phyloP scores from a whole-genome alignment of 2,888 invertebrate species.

The Morpho helenor region DNA sequence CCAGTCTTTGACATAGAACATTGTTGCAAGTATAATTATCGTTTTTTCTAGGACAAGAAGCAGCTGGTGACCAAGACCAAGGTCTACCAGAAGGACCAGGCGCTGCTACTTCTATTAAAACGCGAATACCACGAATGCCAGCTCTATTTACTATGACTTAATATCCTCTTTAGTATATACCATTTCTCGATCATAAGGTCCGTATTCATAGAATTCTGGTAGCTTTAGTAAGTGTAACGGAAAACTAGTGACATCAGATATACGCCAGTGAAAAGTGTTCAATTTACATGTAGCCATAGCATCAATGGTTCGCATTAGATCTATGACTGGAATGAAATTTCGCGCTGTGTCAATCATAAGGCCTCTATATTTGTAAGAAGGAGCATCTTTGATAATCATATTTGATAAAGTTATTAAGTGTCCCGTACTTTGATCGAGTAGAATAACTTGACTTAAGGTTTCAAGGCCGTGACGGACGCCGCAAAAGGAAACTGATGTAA shows the following conservation, averaged over 20 bases:
- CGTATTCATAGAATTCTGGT: conserved; percentile 86
- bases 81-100: conserved; percentile 92
- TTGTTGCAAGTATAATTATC: conserved; percentile 78
- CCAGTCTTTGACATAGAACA: conserved; percentile 86
- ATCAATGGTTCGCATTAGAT: conserved; percentile 85
- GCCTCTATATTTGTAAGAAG: conserved; percentile 88
- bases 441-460: conserved; percentile 86
- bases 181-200: conserved; percentile 88
- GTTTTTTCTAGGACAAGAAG: conserved; percentile 47
- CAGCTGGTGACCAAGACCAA: conserved; percentile 87
- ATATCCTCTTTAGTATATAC: conserved; percentile 85
- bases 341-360: conserved; percentile 93
- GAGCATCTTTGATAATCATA: conserved; percentile 85
- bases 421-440: conserved; percentile 83
- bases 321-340: conserved; percentile 88
- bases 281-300: conserved; percentile 93
- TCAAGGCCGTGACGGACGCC: conserved; percentile 87
- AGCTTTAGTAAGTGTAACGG: conserved; percentile 86
- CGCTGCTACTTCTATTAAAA: conserved; percentile 91
- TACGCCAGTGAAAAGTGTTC: conserved; percentile 95
- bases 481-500: conserved; percentile 80
- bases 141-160: conserved; percentile 87
- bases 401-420: conserved; percentile 81
- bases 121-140: conserved; percentile 87
- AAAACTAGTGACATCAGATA: conserved; percentile 93